These are phyloP conservation scores for Coryphaenoides rupestris DNA, from an alignment of 2,113 vertebrate species.

Conservation along the genomic window DNA sequence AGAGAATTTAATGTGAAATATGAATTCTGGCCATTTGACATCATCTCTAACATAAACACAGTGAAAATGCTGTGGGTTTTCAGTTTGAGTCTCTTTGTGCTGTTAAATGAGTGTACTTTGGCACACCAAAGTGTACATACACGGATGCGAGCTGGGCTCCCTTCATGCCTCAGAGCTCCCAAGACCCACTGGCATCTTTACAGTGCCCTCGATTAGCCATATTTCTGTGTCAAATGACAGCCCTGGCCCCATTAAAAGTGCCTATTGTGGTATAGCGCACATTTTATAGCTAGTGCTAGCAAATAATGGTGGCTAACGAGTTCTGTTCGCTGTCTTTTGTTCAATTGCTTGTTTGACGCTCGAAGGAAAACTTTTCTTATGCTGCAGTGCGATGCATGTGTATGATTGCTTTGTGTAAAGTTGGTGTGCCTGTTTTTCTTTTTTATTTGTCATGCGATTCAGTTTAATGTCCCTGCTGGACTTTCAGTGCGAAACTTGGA, in stretches of 20 bases:
- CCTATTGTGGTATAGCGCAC: constrained; percentile 56
- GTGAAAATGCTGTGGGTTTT: constrained; percentile 35
- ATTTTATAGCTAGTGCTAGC: constrained; percentile 69
- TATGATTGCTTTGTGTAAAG: constrained; percentile 12
- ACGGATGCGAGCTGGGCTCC: constrained; percentile 68
- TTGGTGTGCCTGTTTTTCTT: constrained; percentile 6
- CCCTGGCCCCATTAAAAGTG: constrained; percentile 56
- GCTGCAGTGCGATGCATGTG: constrained; percentile 14
- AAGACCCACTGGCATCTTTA: constrained; percentile 74
- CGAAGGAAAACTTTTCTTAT: constrained; percentile 49
- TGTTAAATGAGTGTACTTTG: constrained; percentile 74
- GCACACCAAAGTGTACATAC: constrained; percentile 64
- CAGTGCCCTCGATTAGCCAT: constrained; percentile 61
- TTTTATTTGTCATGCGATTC: constrained; percentile 10
- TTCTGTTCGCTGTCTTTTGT: constrained; percentile 64
- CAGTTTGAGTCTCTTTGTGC: constrained; percentile 62
- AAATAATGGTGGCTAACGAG: constrained; percentile 67
- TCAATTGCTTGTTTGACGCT: constrained; percentile 50
- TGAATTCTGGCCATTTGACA: constrained; percentile 73
- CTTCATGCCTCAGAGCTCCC: constrained; percentile 70
- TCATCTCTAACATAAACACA: constrained; percentile 68
- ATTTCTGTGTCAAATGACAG: constrained; percentile 70
- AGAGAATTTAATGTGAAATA: constrained; percentile 66
- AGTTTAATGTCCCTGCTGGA: constrained; percentile 28
- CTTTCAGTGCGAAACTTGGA: constrained; percentile 24